Conservation (phyloP, 2,797 vertebrate species). For the Corythornis leucogaster region DNA sequence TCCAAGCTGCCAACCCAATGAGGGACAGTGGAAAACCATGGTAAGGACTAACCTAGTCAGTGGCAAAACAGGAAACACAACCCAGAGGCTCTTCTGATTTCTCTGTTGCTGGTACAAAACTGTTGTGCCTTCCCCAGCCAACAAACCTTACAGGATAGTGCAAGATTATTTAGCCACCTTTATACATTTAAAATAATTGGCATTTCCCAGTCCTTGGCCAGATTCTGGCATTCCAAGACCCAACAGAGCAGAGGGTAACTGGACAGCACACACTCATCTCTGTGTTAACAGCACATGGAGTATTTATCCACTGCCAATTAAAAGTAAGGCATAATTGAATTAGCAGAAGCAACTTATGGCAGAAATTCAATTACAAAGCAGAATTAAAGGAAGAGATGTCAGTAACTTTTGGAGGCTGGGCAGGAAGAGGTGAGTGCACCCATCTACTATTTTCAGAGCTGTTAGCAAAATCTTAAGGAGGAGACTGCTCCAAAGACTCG, state of each 20-base stretch:
- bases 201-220: background rate
- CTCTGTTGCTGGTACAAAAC: background rate
- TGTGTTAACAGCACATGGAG: background rate
- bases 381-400: constrained; percentile 57
- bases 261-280: background rate
- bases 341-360: constrained; percentile 41
- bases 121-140: background rate
- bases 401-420: constrained; percentile 34
- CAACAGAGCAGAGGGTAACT: background rate
- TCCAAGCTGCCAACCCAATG: background rate
- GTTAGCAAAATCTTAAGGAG: background rate
- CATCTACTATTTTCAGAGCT: constrained; percentile 1
- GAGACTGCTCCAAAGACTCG: background rate
- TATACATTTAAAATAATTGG: background rate
- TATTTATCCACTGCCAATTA: constrained; percentile 39
- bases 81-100: background rate
- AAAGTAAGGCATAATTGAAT: constrained; percentile 50
- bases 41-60: background rate
- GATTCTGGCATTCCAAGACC: background rate
- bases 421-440: background rate
- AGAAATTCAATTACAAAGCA: constrained; percentile 56
- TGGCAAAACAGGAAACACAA: background rate
- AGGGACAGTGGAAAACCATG: background rate
- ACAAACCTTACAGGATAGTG: background rate
- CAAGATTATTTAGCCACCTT: background rate